Conservation (phyloP, 1,140 invertebrate species). For the Drosophila serrata region DNA sequence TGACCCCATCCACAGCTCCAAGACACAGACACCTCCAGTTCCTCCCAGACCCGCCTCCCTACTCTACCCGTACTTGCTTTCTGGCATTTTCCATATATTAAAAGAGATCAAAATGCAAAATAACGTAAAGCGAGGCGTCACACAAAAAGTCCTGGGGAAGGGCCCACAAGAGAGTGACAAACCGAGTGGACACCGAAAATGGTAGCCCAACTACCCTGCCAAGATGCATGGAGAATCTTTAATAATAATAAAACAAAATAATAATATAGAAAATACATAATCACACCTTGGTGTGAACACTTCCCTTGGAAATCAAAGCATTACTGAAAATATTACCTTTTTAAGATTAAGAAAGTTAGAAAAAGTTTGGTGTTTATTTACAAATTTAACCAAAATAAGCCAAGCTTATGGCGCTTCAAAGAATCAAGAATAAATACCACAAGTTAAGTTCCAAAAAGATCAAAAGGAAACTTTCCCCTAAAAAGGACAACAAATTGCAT, state of each 20-base stretch:
- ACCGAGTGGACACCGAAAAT: conserved; percentile 12
- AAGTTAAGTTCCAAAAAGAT: neutral
- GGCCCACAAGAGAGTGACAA: conserved; percentile 4
- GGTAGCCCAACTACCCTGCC: neutral
- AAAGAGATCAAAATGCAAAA: conserved; percentile 38
- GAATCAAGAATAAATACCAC: neutral
- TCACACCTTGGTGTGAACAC: neutral
- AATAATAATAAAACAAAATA: neutral
- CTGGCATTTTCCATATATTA: conserved; percentile 30
- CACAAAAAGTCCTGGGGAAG: conserved; percentile 12
- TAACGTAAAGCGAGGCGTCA: conserved; percentile 17
- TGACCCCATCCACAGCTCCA: neutral
- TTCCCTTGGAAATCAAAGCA: neutral
- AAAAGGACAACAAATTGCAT: conserved; percentile 13
- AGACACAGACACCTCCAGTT: conserved; percentile 4
- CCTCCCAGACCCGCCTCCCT: neutral
- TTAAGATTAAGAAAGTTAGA: neutral
- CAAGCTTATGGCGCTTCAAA: neutral
- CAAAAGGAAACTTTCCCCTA: conserved; percentile 4
- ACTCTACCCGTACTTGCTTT: neutral
- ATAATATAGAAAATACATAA: neutral
- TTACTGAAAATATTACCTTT: neutral
- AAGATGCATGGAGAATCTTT: neutral
- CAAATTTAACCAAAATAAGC: neutral
- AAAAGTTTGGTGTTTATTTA: neutral